Base-by-base conservation (phyloP, 2,113 vertebrate genomes). In the Dicerorhinus sumatrensis region DNA sequence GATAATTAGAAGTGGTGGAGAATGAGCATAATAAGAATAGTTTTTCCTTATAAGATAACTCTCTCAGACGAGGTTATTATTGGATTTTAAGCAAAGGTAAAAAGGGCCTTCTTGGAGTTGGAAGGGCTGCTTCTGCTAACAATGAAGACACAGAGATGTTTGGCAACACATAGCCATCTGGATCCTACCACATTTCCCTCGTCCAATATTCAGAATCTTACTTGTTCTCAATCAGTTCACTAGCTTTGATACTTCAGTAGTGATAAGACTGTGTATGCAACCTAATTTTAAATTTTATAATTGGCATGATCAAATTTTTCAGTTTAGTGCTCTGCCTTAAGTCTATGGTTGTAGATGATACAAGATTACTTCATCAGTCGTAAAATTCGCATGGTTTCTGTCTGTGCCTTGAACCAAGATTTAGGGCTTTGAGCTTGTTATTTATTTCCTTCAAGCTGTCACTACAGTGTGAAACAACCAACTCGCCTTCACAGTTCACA, bases 1-100 rank as follows among this genome's bases (percentile, higher is more conserved):
- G 56, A 89, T 96, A 96, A 95, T 95, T 95, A 89, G 69, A 96
- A 75, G 23, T 80, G 11, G 42, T 95, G 48, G 54, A 25, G 63
- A 8, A 77, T 79, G 46, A 36, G 39, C 29, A 75, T 67, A 65
- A 85, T 85, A 84, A 63, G 29, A 82, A 33, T 65, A 79, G 33
- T 23, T 96, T 96, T 89, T 7, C 48, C 13, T 93, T 82, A 33
- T 42, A 85, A 96, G 62, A 62, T 83, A 70, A 84, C 46, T 58
- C 48, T 89, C 36, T 92, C 77, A 70, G 20, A 87, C 63, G 79
- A 95, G 3, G 36, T 84, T 63, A 13, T 56, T 84, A 75, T 36
- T 85, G 27, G 21, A 48, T 93, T 97, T 94, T 73, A 62, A 86
- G 31, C 76, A 46, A 88, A 42, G 77, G 14, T 29, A 23, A 33